phyloP scores from a whole-genome alignment of 1,140 invertebrate genomes.

The Drosophila asahinai region DNA sequence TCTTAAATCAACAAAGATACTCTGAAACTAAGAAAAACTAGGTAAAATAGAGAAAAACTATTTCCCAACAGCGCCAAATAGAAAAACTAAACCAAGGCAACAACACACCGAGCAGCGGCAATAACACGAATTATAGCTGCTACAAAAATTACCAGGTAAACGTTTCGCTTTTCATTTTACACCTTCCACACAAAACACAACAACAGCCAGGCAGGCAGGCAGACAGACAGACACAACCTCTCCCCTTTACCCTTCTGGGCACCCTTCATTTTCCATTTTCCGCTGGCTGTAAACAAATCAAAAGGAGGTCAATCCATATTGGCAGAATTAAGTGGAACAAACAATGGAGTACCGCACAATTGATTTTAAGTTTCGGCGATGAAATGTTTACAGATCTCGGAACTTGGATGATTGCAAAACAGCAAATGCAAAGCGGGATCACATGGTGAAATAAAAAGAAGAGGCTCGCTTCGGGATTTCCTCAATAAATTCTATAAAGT shows the following conservation, averaged over 20 bases:
- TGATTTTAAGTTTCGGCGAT: constrained; percentile 1
- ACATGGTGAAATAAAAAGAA: background rate
- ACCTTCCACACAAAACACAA: constrained; percentile 57
- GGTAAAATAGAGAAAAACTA: constrained; percentile 5
- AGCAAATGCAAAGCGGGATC: constrained; percentile 23
- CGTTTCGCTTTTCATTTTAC: constrained; percentile 72
- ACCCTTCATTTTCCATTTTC: constrained; percentile 26
- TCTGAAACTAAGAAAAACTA: background rate
- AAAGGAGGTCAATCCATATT: constrained; percentile 68
- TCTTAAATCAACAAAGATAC: background rate
- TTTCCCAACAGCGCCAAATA: constrained; percentile 29
- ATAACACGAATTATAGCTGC: constrained; percentile 21
- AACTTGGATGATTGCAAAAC: constrained; percentile 34
- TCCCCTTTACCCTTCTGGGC: background rate
- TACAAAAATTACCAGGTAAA: constrained; percentile 45
- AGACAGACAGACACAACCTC: constrained; percentile 17
- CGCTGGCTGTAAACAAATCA: constrained; percentile 66
- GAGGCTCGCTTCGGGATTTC: background rate
- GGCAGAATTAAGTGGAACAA: constrained; percentile 47
- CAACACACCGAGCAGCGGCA: constrained; percentile 3
- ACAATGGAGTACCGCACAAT: constrained; percentile 3
- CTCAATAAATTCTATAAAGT: constrained; percentile 3
- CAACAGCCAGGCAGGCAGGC: constrained; percentile 6
- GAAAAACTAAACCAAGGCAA: constrained; percentile 49
- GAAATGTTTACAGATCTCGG: constrained; percentile 28